Evolutionary conservation across 2,888 invertebrate species (phyloP), one percentile per base, ranked within the genome.

Genomic region (Syritta pipiens): DNA sequence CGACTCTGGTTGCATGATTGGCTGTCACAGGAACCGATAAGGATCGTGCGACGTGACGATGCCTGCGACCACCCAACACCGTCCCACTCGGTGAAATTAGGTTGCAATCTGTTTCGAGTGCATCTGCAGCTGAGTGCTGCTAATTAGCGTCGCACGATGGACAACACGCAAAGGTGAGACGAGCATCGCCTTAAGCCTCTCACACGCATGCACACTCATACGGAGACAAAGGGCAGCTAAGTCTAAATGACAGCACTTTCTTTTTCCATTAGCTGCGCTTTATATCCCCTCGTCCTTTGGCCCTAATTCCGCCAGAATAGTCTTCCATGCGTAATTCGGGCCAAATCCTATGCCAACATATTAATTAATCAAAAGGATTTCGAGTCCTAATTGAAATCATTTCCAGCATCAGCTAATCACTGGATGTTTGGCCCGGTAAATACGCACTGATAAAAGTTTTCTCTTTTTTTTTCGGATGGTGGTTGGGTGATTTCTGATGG

Each of bases 361-460:
- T 79, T 79, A 79, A 79, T 79, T 79, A 79, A 79, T 79, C 79
- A 79, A 79, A 79, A 79, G 79, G 79, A 79, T 79, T 79, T 79
- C 24, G 49, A 51, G 57, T 12, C 68, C 74, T 79, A 79, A 79
- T 79, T 79, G 79, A 79, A 79, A 79, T 74, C 74, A 74, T 79
- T 79, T 57, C 67, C 72, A 79, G 74, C 60, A 67, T 46, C 42
- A 57, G 67, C 79, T 79, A 79, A 79, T 79, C 79, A 79, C 67
- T 74, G 55, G 37, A 62, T 67, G 60, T 74, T 74, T 74, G 77
- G 72, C 72, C 65, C 74, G 74, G 79, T 79, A 79, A 74, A 30
- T 72, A 77, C 49, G 49, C 46, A 35, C 17, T 60, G 60, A 72
- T 72, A 77, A 67, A 72, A 72, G 60, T 77, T 59, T 49, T 48